Evolutionary conservation across 2,888 invertebrate species (phyloP), one percentile per base, ranked within the genome.

Genomic region (Petrophora chlorosata): DNA sequence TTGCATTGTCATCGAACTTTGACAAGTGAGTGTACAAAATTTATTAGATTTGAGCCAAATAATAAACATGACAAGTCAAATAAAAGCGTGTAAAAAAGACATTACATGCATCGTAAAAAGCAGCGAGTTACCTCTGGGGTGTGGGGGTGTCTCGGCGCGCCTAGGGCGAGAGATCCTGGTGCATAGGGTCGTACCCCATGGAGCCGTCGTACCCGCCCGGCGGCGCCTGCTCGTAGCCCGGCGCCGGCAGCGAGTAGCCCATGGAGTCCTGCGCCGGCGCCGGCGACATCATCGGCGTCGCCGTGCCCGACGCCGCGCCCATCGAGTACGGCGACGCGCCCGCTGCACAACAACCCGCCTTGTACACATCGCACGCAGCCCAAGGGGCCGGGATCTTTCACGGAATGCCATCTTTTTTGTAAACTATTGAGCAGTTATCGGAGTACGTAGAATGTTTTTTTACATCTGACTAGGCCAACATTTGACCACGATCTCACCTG

Each of bases 271-370:
- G 97, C 51, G 96, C 94, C 53, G 96, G 96, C 73, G 97, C 97
- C 64, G 97, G 97, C 50, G 97, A 97, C 97, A 98, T 97, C 96
- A 97, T 96, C 46, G 97, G 97, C 67, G 97, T 97, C 53, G 97
- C 96, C 51, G 97, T 96, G 70, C 97, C 97, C 70, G 95, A 95
- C 63, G 96, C 96, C 62, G 95, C 95, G 67, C 95, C 95, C 95
- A 96, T 95, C 64, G 95, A 96, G 92, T 96, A 96, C 65, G 96
- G 96, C 61, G 96, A 96, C 65, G 96, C 95, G 83, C 94, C 94
- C 91, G 93, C 91, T 88, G 91, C 91, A 19, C 19, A 19, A 19
- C 19, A n/a, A n/a, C n/a, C n/a, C n/a, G n/a, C n/a, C n/a, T n/a
- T n/a, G n/a, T n/a, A n/a, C n/a, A n/a, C n/a, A n/a, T n/a, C n/a